Evolutionary conservation across 1,140 invertebrate genomes (phyloP).

Genomic region (Himalopsyche phryganea): DNA sequence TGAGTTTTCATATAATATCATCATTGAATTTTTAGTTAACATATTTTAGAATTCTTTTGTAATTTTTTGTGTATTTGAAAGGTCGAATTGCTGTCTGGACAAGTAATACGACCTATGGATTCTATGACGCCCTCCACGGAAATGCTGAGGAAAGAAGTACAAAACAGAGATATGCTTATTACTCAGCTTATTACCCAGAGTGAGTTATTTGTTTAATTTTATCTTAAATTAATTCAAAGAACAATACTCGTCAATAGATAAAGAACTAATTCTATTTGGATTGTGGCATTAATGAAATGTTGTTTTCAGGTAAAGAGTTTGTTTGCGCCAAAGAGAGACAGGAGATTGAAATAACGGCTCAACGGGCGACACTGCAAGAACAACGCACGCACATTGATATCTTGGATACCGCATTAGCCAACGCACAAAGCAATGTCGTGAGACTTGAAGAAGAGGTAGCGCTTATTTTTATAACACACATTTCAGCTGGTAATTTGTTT

Average conservation of each 20-base stretch:
- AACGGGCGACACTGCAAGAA: constrained; percentile 83
- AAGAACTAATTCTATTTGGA: too few species aligned
- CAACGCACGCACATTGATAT: constrained; percentile 91
- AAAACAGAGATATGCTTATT: constrained; percentile 77
- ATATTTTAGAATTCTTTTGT: too few species aligned
- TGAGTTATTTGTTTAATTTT: constrained; percentile 48
- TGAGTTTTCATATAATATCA: too few species aligned
- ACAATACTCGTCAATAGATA: too few species aligned
- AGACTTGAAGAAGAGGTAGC: constrained; percentile 83
- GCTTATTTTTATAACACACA: background rate
- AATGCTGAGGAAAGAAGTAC: constrained; percentile 68
- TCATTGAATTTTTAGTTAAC: too few species aligned
- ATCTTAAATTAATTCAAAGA: too few species aligned
- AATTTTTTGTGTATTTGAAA: constrained; percentile 24
- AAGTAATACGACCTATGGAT: constrained; percentile 43
- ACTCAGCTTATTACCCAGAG: constrained; percentile 84
- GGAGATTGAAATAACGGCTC: constrained; percentile 86
- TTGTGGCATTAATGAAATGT: too few species aligned
- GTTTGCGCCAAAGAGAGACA: constrained; percentile 82
- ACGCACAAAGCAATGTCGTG: constrained; percentile 85
- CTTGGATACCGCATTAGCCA: constrained; percentile 84
- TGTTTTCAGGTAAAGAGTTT: constrained; percentile 76
- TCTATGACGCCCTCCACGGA: constrained; percentile 50
- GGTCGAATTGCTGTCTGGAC: constrained; percentile 49
- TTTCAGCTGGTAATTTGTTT: too few species aligned